A percentile compares a stretch with the other conserved stretches of the same genome.
Conservation (phyloP, 2,113 vertebrate species). For the Phylloscopus whistleri region DNA sequence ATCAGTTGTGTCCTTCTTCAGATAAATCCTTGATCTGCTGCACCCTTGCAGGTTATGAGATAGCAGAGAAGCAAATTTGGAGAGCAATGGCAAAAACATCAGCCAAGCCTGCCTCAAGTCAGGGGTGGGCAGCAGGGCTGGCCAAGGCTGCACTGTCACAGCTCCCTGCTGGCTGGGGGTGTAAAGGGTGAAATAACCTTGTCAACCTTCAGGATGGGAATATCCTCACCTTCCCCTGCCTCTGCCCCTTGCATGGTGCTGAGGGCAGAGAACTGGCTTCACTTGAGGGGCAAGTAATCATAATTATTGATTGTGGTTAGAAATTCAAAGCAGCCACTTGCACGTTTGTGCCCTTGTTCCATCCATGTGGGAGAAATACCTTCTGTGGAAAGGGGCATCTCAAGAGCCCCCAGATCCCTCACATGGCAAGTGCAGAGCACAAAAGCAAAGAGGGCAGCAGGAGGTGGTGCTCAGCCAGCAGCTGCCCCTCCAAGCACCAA, state of each 20-base stretch:
- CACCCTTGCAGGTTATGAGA: neutral
- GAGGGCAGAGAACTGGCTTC: neutral
- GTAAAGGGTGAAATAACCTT: neutral
- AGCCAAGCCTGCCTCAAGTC: neutral
- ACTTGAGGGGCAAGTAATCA: neutral
- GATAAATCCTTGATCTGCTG: neutral
- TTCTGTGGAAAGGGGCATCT: neutral
- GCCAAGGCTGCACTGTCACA: neutral
- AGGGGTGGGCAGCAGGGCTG: neutral
- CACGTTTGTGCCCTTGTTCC: neutral
- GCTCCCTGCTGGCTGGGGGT: fast-evolving
- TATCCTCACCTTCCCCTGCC: neutral
- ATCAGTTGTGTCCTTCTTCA: neutral
- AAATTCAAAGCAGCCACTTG: neutral
- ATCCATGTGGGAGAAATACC: neutral
- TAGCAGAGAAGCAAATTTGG: neutral
- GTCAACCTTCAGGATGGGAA: neutral
- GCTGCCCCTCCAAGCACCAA: neutral
- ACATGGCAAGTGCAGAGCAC: neutral
- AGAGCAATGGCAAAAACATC: neutral
- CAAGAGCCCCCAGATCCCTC: neutral
- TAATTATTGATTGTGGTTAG: neutral
- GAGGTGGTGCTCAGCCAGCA: neutral
- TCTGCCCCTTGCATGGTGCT: fast-evolving
- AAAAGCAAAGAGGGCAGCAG: fast-evolving